Base-by-base conservation (phyloP, 2,797 vertebrate species). In the Alcedo quadribrachys region DNA sequence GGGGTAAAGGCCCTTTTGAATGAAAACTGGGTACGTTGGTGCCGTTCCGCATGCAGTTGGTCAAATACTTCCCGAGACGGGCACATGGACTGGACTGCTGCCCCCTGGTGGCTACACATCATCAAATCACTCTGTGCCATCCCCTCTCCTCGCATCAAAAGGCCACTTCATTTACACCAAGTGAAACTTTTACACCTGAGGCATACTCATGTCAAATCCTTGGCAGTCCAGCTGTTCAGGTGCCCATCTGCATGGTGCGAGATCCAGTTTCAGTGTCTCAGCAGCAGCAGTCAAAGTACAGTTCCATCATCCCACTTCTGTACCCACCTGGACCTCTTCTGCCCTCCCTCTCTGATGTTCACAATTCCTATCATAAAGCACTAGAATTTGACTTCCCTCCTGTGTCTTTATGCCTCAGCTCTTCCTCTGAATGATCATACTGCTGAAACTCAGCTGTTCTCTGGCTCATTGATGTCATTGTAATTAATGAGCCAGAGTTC, bases 101-200 rank as follows among this genome's bases (percentile, higher is more conserved):
- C n/a, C 15, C 6, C 22, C 10, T 5, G 3, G 1, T 51, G 7
- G 42, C 27, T 61, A 21, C 32, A 30, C 4, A 4, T 6, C 9
- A n/a, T 63, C 4, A 2, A 60, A 25, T 18, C n/a, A 43, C n/a
- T 12, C 61, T 85, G 78, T 61, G 9, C 43, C 70, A 53, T 7
- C 4, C 8, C 3, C 3, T 19, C 42, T 37, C 48, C 33, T 84
- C 13, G 19, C 6, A 54, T 81, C 51, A 45, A n/a, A 55, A 54
- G 54, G 6, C 48, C n/a, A 45, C 20, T 76, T 67, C 2, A 25
- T 54, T 61, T 57, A 28, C 25, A 13, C 18, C 25, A 57, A 70
- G 20, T 37, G 25, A 60, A 61, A 53, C 20, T n/a, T 22, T 20
- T 40, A 11, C 14, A 43, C 11, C 12, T 19, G 40, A 66, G 42